Base-by-base conservation (phyloP, 1,140 invertebrate species). In the Drosophila tristis region DNA sequence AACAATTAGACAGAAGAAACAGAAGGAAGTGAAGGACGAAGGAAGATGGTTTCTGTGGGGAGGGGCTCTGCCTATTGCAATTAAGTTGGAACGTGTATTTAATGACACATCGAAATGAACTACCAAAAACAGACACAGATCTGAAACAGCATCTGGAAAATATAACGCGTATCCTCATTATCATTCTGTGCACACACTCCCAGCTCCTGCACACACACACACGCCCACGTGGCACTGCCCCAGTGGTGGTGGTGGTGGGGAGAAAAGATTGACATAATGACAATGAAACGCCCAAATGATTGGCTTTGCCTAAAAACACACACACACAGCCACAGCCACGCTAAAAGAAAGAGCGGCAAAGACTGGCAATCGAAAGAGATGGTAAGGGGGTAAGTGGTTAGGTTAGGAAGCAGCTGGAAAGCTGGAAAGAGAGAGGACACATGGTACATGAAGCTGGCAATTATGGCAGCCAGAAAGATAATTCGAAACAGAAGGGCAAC, bases 71-170 rank as follows among this genome's bases (percentile, higher is more conserved):
- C 45, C 31, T 29, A 6, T 56, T 56, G 56, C 74, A 81, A 86
- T 86, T 82, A 86, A 78, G 47, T 87, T 68, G 54, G 53, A 82
- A 87, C 82, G 82, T 86, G 82, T 87, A 76, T 67, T 86, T 86
- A 86, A 86, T 71, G 82, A 82, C 82, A 65, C 82, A 65, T 80
- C 71, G 68, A 87, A 86, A 87, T 86, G 78, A 87, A 82, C 82
- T 86, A 82, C 74, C 78, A 81, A 75, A 75, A 87, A 78, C 68
- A 86, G 81, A 78, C 65, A 56, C 25, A 39, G 31, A 23, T 45
- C 50, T 20, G 11, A 2, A 71, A 70, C 60, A 58, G 80, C 70
- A 67, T 7, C 26, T 78, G 63, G 65, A 74, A 78, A 86, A 82
- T 62, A 87, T 87, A 86, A 86, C 70, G 82, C 74, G 66, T 51